Evolutionary conservation across 2,888 invertebrate species (phyloP).

Genomic region (Siphlonurus alternatus): DNA sequence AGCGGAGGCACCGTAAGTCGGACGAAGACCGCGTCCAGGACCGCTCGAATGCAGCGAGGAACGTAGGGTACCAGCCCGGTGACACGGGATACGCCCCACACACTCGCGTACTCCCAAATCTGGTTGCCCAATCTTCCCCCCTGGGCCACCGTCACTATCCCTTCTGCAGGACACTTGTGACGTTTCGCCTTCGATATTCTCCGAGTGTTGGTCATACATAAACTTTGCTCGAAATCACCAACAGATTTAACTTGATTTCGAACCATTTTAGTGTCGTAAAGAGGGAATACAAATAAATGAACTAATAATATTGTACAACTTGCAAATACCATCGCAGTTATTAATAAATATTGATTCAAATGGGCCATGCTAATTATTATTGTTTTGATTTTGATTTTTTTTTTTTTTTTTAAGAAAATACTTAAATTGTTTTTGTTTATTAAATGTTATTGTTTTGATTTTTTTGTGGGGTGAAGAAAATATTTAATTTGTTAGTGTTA

Average conservation of each 20-base stretch:
- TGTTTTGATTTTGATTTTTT: neutral
- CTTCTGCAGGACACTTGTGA: constrained; percentile 27
- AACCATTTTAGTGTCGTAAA: constrained; percentile 30
- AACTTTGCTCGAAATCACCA: constrained; percentile 34
- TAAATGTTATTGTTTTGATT: no score
- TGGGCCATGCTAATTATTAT: constrained; percentile 11
- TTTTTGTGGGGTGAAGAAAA: no score
- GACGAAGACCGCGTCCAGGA: constrained; percentile 36
- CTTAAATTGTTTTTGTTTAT: no score
- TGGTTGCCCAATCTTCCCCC: constrained; percentile 30
- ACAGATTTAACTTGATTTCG: constrained; percentile 25
- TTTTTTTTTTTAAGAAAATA: neutral
- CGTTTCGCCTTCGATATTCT: constrained; percentile 10
- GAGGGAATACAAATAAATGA: constrained; percentile 39
- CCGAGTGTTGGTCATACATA: constrained; percentile 31
- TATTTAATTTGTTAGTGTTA: no score
- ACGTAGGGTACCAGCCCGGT: constrained; percentile 32
- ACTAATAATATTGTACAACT: constrained; percentile 38
- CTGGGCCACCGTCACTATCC: constrained; percentile 30
- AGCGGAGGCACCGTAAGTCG: constrained; percentile 35
- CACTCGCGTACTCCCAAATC: constrained; percentile 34
- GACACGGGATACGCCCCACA: constrained; percentile 30
- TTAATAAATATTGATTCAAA: constrained; percentile 37
- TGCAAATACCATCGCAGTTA: constrained; percentile 37
- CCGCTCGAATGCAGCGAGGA: constrained; percentile 31